Evolutionary conservation across 1,140 invertebrate species (phyloP).

Genomic region (Drosophila dunni): DNA sequence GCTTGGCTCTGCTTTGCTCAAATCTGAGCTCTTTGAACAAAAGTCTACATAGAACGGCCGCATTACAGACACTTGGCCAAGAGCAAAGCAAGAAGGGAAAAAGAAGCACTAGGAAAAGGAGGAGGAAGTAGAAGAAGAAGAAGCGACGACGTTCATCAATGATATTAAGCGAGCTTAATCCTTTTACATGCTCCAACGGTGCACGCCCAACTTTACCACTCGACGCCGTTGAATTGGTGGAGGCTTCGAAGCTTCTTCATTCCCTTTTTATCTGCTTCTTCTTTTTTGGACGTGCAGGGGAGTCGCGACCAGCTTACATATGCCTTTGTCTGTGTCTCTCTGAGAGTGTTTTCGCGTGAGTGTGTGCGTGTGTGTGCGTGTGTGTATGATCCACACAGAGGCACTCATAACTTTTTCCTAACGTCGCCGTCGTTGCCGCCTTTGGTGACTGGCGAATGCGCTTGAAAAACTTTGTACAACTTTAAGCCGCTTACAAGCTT

Average conservation of each 20-base stretch:
- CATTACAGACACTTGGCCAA: slow-evolving; percentile 45
- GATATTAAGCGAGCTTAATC: slow-evolving; percentile 82
- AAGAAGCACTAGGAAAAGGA: background rate
- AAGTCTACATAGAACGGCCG: slow-evolving; percentile 57
- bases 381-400: slow-evolving; percentile 39
- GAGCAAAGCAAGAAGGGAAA: background rate
- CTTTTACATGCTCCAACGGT: slow-evolving; percentile 69
- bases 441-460: slow-evolving; percentile 81
- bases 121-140: slow-evolving; percentile 1
- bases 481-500: slow-evolving; percentile 83
- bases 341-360: slow-evolving; percentile 2
- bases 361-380: slow-evolving; percentile 26
- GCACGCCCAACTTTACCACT: slow-evolving; percentile 55
- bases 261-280: too few relatives aligned
- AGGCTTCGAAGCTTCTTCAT: slow-evolving; percentile 11
- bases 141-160: slow-evolving; percentile 66
- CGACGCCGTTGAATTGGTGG: slow-evolving; percentile 25
- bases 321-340: slow-evolving; percentile 15
- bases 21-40: slow-evolving; percentile 54
- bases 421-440: slow-evolving; percentile 53
- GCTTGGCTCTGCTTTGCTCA: slow-evolving; percentile 31
- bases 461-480: slow-evolving; percentile 83
- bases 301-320: slow-evolving; percentile 47
- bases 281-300: slow-evolving; percentile 34
- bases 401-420: slow-evolving; percentile 75